Base-by-base conservation (phyloP, 2,888 invertebrate genomes). In the Patella pellucida region DNA sequence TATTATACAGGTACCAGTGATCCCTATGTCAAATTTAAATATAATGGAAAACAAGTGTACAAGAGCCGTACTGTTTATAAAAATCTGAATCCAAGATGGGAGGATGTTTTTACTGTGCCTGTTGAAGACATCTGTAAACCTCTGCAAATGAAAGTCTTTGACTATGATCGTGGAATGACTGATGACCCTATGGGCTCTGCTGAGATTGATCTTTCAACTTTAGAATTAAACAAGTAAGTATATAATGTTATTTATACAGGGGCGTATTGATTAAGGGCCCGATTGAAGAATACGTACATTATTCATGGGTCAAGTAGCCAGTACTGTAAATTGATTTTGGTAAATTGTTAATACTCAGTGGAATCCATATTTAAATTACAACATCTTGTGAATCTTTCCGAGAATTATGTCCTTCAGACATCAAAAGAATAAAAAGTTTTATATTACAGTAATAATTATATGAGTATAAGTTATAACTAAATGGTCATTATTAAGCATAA, bases 161-260 rank as follows among this genome's bases (percentile, higher is more conserved):
- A 99, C 92, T 98, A 98, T 91, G 99, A 99, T 90, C 97, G 98
- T 95, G 98, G 97, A 52, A 93, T 97, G 68, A 90, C 91, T 92
- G 99, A 99, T 90, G 99, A 99, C 92, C 98, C 98, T 90, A 98
- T 99, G 97, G 99, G 99, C 1, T 94, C 95, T 73, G 95, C 96
- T 11, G 93, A 93, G 81, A 91, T 99, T 83, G 96, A 97, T 90
- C 93, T 98, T 74, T 95, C 95, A 0, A 93, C 94, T 69, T 90
- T 98, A 80, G 97, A 97, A 85, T 92, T 96, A 72, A 95, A 92
- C 86, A 91, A 89, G 92, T 91, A 83, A 85, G 88, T 82, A 27
- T 4, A 11, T 9, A 27, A 71, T 27, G 23, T 52, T 31, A 1
- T 31, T 16, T 41, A 56, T 31, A 31, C 31, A 31, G 31, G 31